These are phyloP conservation scores for Rhysida immarginata DNA, from an alignment of 1,140 invertebrate species.

Conservation along the genomic window DNA sequence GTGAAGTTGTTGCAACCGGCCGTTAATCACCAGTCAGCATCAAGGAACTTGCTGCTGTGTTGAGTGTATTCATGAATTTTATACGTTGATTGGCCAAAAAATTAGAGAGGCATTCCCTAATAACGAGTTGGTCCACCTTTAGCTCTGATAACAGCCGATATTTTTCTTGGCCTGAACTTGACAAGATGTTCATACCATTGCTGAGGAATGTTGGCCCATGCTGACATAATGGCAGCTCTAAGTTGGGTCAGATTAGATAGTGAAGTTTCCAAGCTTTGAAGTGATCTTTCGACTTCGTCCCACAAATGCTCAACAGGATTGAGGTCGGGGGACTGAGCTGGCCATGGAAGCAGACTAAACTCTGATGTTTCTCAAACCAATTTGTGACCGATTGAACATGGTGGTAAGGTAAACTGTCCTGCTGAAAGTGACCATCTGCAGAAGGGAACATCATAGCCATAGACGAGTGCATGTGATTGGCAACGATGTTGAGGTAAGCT, in stretches of 20 bases:
- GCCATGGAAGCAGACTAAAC: not conserved
- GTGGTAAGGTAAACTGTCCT: not conserved
- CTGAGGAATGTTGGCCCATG: slow-evolving; percentile 7
- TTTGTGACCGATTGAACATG: not conserved
- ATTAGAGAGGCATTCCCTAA: too few relatives aligned
- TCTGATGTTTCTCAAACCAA: too few relatives aligned
- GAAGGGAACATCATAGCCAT: not conserved
- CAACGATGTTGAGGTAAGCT: not conserved
- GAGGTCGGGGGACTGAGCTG: not conserved
- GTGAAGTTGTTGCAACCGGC: too few relatives aligned
- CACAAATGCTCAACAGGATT: not conserved
- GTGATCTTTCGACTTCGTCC: not conserved
- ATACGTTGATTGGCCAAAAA: too few relatives aligned
- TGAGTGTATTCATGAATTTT: too few relatives aligned
- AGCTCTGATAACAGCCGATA: slow-evolving; percentile 6
- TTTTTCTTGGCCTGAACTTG: slow-evolving; percentile 4
- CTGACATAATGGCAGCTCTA: slow-evolving; percentile 5
- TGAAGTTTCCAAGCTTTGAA: slow-evolving; percentile 2
- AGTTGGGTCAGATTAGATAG: slow-evolving; percentile 9
- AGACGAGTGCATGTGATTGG: not conserved
- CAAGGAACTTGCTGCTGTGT: too few relatives aligned
- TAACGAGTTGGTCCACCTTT: not conserved
- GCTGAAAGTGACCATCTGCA: not conserved
- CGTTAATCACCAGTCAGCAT: too few relatives aligned
- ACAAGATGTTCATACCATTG: slow-evolving; percentile 6